phyloP scores from a whole-genome alignment of 2,888 invertebrate genomes.

The Tinea pellionella region DNA sequence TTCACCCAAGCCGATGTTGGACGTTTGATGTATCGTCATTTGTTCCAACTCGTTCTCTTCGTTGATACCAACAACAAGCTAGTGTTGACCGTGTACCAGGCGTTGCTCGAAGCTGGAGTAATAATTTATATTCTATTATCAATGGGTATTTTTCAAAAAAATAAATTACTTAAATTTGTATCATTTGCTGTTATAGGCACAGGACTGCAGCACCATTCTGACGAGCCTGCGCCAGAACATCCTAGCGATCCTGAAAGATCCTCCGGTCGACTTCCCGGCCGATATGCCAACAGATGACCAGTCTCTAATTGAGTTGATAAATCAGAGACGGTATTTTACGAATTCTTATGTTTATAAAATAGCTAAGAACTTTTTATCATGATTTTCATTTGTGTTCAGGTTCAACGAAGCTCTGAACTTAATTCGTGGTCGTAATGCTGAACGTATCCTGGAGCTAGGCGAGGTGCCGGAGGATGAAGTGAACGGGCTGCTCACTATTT shows the following conservation, averaged over 20 bases:
- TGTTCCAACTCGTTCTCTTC: constrained; percentile 90
- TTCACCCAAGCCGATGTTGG: constrained; percentile 29
- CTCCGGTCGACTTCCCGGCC: not conserved
- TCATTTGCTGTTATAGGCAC: not conserved
- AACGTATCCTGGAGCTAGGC: constrained; percentile 54
- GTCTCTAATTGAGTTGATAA: not conserved
- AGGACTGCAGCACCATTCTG: not conserved
- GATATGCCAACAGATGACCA: not conserved
- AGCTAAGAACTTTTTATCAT: no score
- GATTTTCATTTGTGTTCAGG: constrained; percentile 25
- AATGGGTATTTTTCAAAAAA: not conserved
- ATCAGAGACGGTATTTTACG: not conserved
- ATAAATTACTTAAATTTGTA: not conserved
- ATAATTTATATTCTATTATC: constrained; percentile 15
- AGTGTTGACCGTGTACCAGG: constrained; percentile 72
- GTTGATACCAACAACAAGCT: constrained; percentile 91
- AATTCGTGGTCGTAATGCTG: constrained; percentile 54
- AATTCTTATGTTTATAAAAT: no score
- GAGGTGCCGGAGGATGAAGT: constrained; percentile 81
- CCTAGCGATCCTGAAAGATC: not conserved
- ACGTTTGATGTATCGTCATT: constrained; percentile 88
- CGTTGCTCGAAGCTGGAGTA: constrained; percentile 57
- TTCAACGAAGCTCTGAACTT: constrained; percentile 52
- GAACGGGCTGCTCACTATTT: constrained; percentile 87
- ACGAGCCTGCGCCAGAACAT: not conserved